A percentile compares a stretch with the other conserved stretches of the same genome.
Conservation (phyloP, 2,888 invertebrate species). For the Clitarchus hookeri region DNA sequence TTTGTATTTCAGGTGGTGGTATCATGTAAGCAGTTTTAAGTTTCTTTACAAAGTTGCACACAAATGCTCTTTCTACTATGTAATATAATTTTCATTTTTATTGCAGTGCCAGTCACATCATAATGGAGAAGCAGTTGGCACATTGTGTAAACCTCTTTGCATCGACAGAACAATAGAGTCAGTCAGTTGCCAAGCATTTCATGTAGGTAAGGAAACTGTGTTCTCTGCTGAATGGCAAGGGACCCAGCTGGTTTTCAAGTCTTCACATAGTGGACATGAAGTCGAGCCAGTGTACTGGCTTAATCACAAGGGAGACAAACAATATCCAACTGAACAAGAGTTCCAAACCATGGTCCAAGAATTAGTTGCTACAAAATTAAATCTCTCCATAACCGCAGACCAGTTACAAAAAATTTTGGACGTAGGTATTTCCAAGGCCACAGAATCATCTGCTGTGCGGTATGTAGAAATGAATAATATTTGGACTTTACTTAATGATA, state of each 20-base stretch:
- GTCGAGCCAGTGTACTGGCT: slow-evolving; percentile 56
- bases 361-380: slow-evolving; percentile 59
- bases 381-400: slow-evolving; percentile 58
- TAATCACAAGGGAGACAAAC: slow-evolving; percentile 55
- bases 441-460: slow-evolving; percentile 33
- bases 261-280: slow-evolving; percentile 54
- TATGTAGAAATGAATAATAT: slow-evolving; percentile 62
- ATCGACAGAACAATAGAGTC: slow-evolving; percentile 59
- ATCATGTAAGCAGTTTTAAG: too few species aligned
- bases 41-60: neutral
- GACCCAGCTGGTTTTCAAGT: slow-evolving; percentile 64
- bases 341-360: slow-evolving; percentile 59
- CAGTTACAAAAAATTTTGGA: slow-evolving; percentile 58
- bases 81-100: slow-evolving; percentile 34
- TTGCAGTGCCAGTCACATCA: slow-evolving; percentile 63
- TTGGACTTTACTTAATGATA: slow-evolving; percentile 67
- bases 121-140: slow-evolving; percentile 62
- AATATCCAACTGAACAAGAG: slow-evolving; percentile 60
- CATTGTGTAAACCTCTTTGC: slow-evolving; percentile 67
- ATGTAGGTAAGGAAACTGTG: slow-evolving; percentile 64
- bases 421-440: slow-evolving; percentile 51
- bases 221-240: slow-evolving; percentile 65
- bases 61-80: slow-evolving; percentile 26
- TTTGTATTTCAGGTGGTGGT: too few species aligned
- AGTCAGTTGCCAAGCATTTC: slow-evolving; percentile 64